A percentile compares a stretch with the other conserved stretches of the same genome.
Evolutionary conservation across 2,113 vertebrate species (phyloP).

Genomic region (Theristicus caerulescens): DNA sequence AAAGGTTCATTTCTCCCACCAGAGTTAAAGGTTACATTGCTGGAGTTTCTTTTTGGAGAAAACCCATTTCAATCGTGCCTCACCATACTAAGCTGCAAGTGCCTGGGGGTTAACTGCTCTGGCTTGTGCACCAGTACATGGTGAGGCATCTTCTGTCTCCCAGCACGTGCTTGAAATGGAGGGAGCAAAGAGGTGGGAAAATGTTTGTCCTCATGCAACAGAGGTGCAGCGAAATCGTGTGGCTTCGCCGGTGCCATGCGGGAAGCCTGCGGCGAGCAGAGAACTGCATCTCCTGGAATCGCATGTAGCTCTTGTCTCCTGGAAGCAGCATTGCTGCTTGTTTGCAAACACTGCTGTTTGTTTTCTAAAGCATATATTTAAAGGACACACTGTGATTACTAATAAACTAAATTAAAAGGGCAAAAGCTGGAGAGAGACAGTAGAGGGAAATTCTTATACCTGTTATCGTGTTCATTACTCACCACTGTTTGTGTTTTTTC

Average conservation of each 20-base stretch:
- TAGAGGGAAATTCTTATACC: neutral
- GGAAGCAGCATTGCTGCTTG: neutral
- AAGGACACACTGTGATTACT: neutral
- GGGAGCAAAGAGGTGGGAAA: neutral
- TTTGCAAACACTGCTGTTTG: neutral
- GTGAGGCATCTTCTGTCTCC: neutral
- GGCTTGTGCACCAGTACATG: fast-evolving
- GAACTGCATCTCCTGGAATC: neutral
- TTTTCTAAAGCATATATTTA: neutral
- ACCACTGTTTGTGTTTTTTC: neutral
- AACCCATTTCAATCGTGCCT: neutral
- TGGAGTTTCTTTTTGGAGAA: neutral
- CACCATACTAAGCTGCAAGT: neutral
- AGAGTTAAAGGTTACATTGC: neutral
- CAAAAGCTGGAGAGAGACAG: neutral
- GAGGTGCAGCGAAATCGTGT: neutral
- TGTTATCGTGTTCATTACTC: neutral
- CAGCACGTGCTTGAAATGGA: neutral
- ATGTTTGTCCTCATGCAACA: neutral
- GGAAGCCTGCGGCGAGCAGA: neutral
- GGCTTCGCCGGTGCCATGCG: fast-evolving
- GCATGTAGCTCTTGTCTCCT: neutral
- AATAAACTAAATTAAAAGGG: neutral
- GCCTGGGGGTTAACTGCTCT: neutral
- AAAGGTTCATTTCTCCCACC: neutral